Conservation (phyloP, 2,888 invertebrate species). For the Spilarctia lutea region DNA sequence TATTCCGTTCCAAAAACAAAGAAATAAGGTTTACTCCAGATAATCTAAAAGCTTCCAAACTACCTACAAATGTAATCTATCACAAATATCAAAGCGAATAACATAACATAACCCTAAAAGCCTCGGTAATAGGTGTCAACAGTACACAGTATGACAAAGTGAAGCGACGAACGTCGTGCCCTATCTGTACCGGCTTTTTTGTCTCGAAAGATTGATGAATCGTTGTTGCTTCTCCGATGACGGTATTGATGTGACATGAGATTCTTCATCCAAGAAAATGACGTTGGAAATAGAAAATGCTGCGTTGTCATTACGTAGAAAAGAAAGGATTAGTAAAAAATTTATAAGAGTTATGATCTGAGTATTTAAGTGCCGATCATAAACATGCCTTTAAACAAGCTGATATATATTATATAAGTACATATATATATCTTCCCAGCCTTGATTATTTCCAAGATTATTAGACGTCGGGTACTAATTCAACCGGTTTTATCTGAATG, state of each 20-base stretch:
- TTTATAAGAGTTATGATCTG: not conserved
- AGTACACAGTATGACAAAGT: slow-evolving; percentile 63
- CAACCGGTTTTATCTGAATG: no score
- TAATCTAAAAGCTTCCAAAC: slow-evolving; percentile 2
- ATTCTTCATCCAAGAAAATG: slow-evolving; percentile 52
- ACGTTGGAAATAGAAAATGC: slow-evolving; percentile 28
- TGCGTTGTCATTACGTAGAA: slow-evolving; percentile 28
- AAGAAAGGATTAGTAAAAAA: not conserved
- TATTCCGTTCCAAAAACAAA: not conserved
- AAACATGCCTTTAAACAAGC: not conserved
- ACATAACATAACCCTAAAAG: slow-evolving; percentile 23
- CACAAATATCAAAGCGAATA: slow-evolving; percentile 22
- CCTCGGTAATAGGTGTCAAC: slow-evolving; percentile 44
- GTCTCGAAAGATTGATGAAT: slow-evolving; percentile 76
- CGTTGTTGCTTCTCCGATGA: slow-evolving; percentile 58
- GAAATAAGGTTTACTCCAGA: not conserved
- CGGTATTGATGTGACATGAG: slow-evolving; percentile 63
- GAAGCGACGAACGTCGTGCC: slow-evolving; percentile 64
- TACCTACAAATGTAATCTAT: slow-evolving; percentile 12
- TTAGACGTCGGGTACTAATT: no score
- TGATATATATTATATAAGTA: no score
- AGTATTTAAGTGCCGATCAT: not conserved
- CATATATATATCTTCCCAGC: no score
- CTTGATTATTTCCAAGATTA: no score
- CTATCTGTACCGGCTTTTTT: slow-evolving; percentile 74